Evolutionary conservation across 1,140 invertebrate genomes (phyloP).

Genomic region (Caerostris extrusa): DNA sequence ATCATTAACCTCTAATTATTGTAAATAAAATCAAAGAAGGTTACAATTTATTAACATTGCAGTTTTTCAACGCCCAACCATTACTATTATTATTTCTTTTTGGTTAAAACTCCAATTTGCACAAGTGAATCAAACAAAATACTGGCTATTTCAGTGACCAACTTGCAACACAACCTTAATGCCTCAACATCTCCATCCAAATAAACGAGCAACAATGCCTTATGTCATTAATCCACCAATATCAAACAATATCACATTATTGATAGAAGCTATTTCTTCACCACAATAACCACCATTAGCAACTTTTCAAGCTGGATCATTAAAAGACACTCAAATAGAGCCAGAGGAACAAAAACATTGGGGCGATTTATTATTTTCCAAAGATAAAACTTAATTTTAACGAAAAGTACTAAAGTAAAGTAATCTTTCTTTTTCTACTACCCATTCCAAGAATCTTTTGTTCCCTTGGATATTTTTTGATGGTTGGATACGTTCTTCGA

Average conservation of each 20-base stretch:
- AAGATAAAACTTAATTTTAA: slow-evolving; percentile 17
- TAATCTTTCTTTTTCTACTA: slow-evolving; percentile 18
- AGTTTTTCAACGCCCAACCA: neutral
- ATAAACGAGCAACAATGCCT: slow-evolving; percentile 11
- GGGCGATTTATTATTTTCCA: slow-evolving; percentile 19
- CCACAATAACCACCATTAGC: slow-evolving; percentile 38
- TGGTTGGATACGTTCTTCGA: neutral
- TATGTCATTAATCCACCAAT: slow-evolving; percentile 9
- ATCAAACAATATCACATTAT: slow-evolving; percentile 56
- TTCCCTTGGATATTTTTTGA: slow-evolving; percentile 21
- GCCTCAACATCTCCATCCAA: slow-evolving; percentile 52
- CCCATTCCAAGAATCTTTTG: slow-evolving; percentile 47
- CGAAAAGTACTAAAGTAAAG: slow-evolving; percentile 6
- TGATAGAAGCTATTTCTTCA: neutral
- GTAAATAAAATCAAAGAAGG: neutral
- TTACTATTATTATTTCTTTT: neutral
- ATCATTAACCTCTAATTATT: neutral
- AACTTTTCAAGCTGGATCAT: slow-evolving; percentile 41
- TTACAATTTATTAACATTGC: neutral
- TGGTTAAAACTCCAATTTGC: slow-evolving; percentile 34
- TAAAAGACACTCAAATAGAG: slow-evolving; percentile 48
- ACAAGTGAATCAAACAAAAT: neutral
- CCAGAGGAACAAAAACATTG: slow-evolving; percentile 30
- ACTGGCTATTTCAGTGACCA: neutral
- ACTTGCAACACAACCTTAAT: slow-evolving; percentile 12